Conservation (phyloP, 2,113 vertebrate species). For the Triplophysa dalaica region DNA sequence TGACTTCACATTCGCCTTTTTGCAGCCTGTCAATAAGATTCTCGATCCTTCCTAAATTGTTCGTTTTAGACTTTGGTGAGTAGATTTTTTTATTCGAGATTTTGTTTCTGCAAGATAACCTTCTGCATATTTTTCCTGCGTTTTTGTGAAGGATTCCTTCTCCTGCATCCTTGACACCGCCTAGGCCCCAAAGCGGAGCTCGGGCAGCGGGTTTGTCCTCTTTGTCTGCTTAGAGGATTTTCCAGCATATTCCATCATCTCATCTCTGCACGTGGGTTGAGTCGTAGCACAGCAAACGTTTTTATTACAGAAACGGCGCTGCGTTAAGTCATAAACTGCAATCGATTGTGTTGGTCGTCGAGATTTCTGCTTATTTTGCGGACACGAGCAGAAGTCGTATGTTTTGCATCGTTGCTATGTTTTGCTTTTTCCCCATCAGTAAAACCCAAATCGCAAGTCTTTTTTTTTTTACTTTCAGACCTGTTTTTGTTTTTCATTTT, state of each 20-base stretch:
- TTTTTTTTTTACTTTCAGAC: not conserved
- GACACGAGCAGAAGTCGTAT: not conserved
- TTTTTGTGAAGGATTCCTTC: slow-evolving; percentile 54
- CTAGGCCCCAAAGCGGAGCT: not conserved
- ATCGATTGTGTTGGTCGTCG: not conserved
- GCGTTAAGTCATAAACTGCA: not conserved
- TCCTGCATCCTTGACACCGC: slow-evolving; percentile 41
- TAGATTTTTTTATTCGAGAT: slow-evolving; percentile 69
- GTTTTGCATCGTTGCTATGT: not conserved
- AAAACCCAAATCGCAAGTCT: not conserved
- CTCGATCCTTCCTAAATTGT: slow-evolving; percentile 29
- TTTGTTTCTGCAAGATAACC: slow-evolving; percentile 63
- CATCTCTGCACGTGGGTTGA: not conserved
- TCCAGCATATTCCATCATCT: not conserved
- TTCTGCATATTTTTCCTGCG: slow-evolving; percentile 59
- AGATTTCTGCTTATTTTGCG: not conserved
- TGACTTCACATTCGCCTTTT: slow-evolving; percentile 9
- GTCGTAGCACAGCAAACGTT: not conserved
- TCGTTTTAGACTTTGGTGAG: slow-evolving; percentile 70
- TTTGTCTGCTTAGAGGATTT: slow-evolving; percentile 16
- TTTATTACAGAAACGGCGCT: not conserved
- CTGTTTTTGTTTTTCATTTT: not conserved
- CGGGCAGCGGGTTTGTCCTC: slow-evolving; percentile 9
- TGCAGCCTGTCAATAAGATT: slow-evolving; percentile 7
- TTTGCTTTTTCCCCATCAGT: not conserved